These are phyloP conservation scores for Endotricha flammealis DNA, from an alignment of 2,888 invertebrate species.

Conservation along the genomic window DNA sequence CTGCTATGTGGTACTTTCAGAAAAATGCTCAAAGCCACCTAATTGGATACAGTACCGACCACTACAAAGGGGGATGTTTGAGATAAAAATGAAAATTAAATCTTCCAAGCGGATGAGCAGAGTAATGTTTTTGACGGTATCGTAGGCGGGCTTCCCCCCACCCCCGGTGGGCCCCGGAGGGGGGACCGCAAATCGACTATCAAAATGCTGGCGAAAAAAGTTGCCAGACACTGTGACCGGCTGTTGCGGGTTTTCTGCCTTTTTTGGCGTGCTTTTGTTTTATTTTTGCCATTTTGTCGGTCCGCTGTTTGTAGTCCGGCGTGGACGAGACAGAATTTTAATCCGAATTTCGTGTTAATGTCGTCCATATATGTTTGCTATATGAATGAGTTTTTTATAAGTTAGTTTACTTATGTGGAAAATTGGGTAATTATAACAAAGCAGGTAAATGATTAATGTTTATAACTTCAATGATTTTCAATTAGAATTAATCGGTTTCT, in stretches of 20 bases:
- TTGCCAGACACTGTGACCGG: conserved; percentile 60
- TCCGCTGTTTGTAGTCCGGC: conserved; percentile 8
- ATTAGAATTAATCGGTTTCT: too few relatives aligned
- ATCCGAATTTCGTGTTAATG: conserved; percentile 6
- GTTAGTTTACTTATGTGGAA: too few relatives aligned
- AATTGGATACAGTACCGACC: conserved; percentile 75
- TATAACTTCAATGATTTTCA: too few relatives aligned
- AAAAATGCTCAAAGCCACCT: conserved; percentile 73
- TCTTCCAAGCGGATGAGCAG: conserved; percentile 76
- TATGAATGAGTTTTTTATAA: neutral
- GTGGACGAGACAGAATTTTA: conserved; percentile 6
- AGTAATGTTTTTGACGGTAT: conserved; percentile 78
- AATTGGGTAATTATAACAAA: too few relatives aligned
- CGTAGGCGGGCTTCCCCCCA: conserved; percentile 43
- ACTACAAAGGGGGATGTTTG: conserved; percentile 78
- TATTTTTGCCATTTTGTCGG: conserved; percentile 32
- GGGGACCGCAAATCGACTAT: conserved; percentile 73
- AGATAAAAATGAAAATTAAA: conserved; percentile 80
- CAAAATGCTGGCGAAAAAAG: conserved; percentile 72
- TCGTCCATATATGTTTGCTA: neutral
- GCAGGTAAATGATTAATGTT: too few relatives aligned
- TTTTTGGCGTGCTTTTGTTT: conserved; percentile 39
- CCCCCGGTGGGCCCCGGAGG: conserved; percentile 22
- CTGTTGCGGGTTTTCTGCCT: conserved; percentile 47
- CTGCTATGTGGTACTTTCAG: conserved; percentile 53